A percentile compares a stretch with the other conserved stretches of the same genome.
These are phyloP conservation scores for Gnatocerus cornutus DNA, from an alignment of 2,888 invertebrate species.

Conservation along the genomic window DNA sequence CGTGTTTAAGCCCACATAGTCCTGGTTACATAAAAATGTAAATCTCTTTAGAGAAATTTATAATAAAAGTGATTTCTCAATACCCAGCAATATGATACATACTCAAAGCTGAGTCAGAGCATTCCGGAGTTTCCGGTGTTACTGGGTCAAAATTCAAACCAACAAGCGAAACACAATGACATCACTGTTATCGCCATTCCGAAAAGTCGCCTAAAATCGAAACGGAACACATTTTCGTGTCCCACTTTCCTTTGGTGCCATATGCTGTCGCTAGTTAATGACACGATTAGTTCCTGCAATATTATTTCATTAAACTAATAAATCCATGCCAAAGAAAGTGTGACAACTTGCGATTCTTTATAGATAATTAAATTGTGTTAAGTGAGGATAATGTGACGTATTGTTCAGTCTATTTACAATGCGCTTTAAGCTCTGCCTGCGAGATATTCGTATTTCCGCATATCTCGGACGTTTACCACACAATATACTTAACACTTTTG, in stretches of 20 bases:
- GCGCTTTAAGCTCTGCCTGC: not conserved
- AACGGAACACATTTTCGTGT: conserved; percentile 32
- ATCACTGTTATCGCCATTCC: conserved; percentile 12
- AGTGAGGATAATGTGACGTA: conserved; percentile 16
- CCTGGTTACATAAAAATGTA: no score
- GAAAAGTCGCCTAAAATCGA: conserved; percentile 17
- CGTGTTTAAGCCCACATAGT: no score
- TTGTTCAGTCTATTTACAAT: conserved; percentile 10
- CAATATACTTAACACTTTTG: conserved; percentile 1
- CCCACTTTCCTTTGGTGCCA: conserved; percentile 31
- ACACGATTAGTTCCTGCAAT: conserved; percentile 25
- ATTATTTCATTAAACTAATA: conserved; percentile 32
- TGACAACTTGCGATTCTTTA: conserved; percentile 31
- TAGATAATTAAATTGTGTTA: conserved; percentile 20
- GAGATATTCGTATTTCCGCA: not conserved
- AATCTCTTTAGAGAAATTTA: no score
- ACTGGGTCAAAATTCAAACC: conserved; percentile 32
- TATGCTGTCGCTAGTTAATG: conserved; percentile 26
- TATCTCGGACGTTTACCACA: not conserved
- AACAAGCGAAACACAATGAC: conserved; percentile 26
- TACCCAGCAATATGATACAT: no score
- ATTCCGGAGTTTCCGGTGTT: conserved; percentile 36
- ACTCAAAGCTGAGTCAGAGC: conserved; percentile 39
- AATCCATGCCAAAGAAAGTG: conserved; percentile 40
- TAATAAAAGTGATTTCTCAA: no score